Conservation (phyloP, 2,113 vertebrate species). For the Grammomys dolichurus region DNA sequence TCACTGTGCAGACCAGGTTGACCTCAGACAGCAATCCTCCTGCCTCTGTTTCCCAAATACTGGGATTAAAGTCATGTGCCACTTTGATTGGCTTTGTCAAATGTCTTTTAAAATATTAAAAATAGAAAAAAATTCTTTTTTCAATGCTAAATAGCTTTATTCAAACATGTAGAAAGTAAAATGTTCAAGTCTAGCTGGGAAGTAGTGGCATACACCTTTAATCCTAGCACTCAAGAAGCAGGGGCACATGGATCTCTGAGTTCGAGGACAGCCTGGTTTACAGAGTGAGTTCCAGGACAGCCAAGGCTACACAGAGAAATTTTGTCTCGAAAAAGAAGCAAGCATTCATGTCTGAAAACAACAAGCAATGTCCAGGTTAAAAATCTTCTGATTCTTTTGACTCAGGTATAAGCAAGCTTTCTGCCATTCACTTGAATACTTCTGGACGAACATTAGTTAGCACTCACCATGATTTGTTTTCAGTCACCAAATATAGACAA, state of each 20-base stretch:
- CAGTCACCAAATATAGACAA: neutral
- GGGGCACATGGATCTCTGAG: neutral
- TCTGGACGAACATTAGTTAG: no score
- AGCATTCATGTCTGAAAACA: neutral
- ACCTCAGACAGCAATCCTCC: neutral
- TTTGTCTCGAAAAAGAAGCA: neutral
- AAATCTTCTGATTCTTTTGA: neutral
- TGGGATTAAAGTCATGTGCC: neutral
- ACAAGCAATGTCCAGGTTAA: neutral
- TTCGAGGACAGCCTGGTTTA: neutral
- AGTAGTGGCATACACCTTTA: neutral
- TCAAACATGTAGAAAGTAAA: conserved; percentile 42
- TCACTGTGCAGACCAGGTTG: neutral
- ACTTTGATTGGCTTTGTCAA: neutral
- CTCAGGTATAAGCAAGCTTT: neutral
- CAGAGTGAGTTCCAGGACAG: neutral
- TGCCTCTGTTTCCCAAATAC: neutral
- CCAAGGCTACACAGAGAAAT: neutral
- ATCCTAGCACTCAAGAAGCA: neutral
- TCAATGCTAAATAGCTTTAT: neutral
- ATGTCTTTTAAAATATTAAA: neutral
- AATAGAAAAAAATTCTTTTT: neutral
- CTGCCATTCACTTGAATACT: neutral
- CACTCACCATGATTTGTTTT: no score
- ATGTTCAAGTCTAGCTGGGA: neutral